A percentile compares a stretch with the other conserved stretches of the same genome.
phyloP scores from a whole-genome alignment of 1,140 invertebrate genomes.

The Dendroctonus valens region DNA sequence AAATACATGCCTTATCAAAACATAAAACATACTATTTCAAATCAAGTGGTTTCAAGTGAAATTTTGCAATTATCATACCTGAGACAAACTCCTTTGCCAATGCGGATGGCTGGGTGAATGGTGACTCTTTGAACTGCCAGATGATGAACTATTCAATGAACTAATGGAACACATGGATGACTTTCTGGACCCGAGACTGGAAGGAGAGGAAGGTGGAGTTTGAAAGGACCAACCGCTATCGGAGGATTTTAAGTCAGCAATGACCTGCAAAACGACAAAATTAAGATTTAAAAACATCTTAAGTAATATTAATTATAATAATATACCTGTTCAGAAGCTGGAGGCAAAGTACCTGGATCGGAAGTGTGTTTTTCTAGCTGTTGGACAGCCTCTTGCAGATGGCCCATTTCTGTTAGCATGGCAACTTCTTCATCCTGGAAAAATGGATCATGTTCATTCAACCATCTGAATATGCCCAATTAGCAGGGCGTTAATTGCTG shows the following conservation, averaged over 20 bases:
- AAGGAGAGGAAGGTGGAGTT: conserved; percentile 67
- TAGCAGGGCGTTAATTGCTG: neutral
- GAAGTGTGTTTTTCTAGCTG: conserved; percentile 75
- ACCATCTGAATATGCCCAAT: too few relatives aligned
- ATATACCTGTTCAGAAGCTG: conserved; percentile 75
- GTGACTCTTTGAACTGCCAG: conserved; percentile 71
- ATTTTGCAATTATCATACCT: conserved; percentile 54
- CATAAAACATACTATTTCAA: neutral
- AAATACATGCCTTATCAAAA: conserved; percentile 4
- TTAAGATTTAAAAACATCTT: too few relatives aligned
- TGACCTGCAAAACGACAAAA: conserved; percentile 45
- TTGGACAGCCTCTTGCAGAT: conserved; percentile 82
- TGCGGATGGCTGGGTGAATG: conserved; percentile 75
- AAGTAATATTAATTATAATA: too few relatives aligned
- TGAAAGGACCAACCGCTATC: conserved; percentile 66
- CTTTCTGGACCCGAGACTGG: conserved; percentile 77
- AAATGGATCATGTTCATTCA: neutral
- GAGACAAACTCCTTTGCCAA: conserved; percentile 71
- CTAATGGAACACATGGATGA: conserved; percentile 94
- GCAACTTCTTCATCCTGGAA: conserved; percentile 86
- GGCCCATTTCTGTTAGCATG: conserved; percentile 86
- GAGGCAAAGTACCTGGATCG: conserved; percentile 75
- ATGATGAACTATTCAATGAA: conserved; percentile 87
- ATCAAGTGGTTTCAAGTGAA: too few relatives aligned
- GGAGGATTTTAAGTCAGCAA: conserved; percentile 52